These are phyloP conservation scores for Sebastes steindachneri DNA, from an alignment of 2,797 vertebrate genomes.

Conservation along the genomic window DNA sequence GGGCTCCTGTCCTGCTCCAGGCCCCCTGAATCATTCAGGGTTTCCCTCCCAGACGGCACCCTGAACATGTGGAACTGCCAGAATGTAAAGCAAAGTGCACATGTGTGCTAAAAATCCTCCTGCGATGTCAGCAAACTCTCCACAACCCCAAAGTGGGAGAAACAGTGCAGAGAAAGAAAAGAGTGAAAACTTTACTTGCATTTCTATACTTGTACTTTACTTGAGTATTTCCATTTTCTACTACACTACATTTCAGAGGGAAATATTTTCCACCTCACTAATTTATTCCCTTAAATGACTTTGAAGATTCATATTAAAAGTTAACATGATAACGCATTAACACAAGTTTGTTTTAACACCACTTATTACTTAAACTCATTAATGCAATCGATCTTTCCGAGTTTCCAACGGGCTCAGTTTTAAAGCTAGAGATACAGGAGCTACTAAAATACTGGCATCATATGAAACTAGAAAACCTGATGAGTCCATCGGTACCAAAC, in stretches of 20 bases:
- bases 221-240: not conserved
- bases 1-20: conserved; percentile 29
- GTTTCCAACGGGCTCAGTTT: too few species aligned
- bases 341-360: too few species aligned
- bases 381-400: too few species aligned
- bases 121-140: conserved; percentile 39
- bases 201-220: not conserved
- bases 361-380: too few species aligned
- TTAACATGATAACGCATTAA: too few species aligned
- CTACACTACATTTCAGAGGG: not conserved
- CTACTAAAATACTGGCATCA: too few species aligned
- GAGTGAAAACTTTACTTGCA: not conserved
- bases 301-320: not conserved
- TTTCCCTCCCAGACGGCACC: conserved; percentile 2
- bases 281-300: not conserved
- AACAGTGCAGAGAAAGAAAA: not conserved
- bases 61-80: conserved; percentile 5
- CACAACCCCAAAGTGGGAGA: not conserved
- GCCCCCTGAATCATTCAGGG: conserved; percentile 57
- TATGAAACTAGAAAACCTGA: too few species aligned
- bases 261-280: not conserved
- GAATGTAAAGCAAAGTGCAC: conserved; percentile 23
- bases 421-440: too few species aligned
- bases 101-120: conserved; percentile 1
- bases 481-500: too few species aligned